These are phyloP conservation scores for Diadumene lineata DNA, from an alignment of 92 coral and sea anemone species.

Conservation along the genomic window DNA sequence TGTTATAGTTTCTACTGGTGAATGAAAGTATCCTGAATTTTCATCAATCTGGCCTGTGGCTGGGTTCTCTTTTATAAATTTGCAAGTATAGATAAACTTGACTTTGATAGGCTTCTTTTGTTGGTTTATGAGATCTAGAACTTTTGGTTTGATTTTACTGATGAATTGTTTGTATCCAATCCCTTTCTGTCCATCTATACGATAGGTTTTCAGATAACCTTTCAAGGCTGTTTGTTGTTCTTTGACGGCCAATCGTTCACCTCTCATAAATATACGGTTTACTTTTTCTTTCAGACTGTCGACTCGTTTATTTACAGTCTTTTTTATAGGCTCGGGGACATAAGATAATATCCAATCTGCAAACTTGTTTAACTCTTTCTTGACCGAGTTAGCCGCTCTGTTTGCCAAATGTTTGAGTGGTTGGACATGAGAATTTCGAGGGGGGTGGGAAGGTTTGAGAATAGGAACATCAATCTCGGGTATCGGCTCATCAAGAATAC, in stretches of 20 bases:
- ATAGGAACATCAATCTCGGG: slow-evolving; percentile 44
- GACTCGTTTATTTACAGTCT: slow-evolving; percentile 38
- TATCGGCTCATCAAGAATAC: slow-evolving; percentile 36
- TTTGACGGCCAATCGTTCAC: background rate
- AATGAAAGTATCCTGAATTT: slow-evolving; percentile 31
- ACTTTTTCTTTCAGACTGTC: slow-evolving; percentile 38
- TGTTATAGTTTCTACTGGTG: slow-evolving; percentile 13
- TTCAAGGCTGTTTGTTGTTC: slow-evolving; percentile 42
- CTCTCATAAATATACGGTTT: slow-evolving; percentile 26
- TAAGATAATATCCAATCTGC: slow-evolving; percentile 47
- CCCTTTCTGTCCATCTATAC: slow-evolving; percentile 33
- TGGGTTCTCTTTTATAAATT: slow-evolving; percentile 30
- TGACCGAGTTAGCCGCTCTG: slow-evolving; percentile 37
- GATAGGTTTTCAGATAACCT: slow-evolving; percentile 14
- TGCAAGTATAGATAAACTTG: slow-evolving; percentile 38
- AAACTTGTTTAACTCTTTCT: slow-evolving; percentile 47
- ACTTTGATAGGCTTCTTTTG: slow-evolving; percentile 48
- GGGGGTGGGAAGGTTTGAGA: slow-evolving; percentile 31
- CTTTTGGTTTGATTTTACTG: slow-evolving; percentile 16
- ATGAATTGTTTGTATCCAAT: slow-evolving; percentile 31
- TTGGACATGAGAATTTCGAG: background rate
- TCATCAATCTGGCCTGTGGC: slow-evolving; percentile 28
- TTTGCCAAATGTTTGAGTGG: slow-evolving; percentile 47
- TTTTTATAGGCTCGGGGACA: slow-evolving; percentile 36
- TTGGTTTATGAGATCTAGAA: slow-evolving; percentile 26